phyloP scores from a whole-genome alignment of 2,888 invertebrate genomes.

The Terebella lapidaria region DNA sequence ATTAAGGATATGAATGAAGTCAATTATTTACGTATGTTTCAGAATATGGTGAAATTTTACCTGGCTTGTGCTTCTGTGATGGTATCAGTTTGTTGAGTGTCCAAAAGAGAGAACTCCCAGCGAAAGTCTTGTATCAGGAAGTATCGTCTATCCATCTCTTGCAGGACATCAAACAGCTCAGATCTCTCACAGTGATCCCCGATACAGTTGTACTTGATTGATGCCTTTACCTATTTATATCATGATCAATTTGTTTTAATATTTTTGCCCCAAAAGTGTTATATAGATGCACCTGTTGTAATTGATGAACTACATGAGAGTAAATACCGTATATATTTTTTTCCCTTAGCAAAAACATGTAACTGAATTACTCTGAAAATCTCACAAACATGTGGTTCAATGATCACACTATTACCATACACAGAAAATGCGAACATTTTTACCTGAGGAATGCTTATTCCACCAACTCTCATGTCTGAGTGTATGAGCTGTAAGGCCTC shows the following conservation, averaged over 20 bases:
- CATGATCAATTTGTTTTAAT: background rate
- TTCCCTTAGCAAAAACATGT: too few relatives aligned
- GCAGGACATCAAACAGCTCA: constrained; percentile 42
- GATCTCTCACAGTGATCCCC: constrained; percentile 30
- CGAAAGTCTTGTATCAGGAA: constrained; percentile 45
- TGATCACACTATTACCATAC: too few relatives aligned
- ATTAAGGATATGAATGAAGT: too few relatives aligned
- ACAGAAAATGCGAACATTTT: background rate
- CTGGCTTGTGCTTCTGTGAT: constrained; percentile 43
- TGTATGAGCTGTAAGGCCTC: constrained; percentile 41
- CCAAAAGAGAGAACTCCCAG: constrained; percentile 49
- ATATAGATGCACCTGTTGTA: background rate
- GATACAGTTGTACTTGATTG: constrained; percentile 42
- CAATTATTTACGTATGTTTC: too few relatives aligned
- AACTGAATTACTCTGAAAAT: too few relatives aligned
- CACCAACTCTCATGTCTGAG: constrained; percentile 42
- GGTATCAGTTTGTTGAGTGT: constrained; percentile 34
- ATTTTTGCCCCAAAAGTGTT: too few relatives aligned
- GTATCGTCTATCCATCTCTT: constrained; percentile 49
- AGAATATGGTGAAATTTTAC: too few relatives aligned
- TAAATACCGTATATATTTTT: too few relatives aligned
- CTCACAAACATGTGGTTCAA: too few relatives aligned
- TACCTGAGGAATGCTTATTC: constrained; percentile 47
- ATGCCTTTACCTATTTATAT: constrained; percentile 41
- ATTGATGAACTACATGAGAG: too few relatives aligned